Evolutionary conservation across 2,113 vertebrate species (phyloP), one percentile per base, ranked within the genome.

Genomic region (Pungitius pungitius): DNA sequence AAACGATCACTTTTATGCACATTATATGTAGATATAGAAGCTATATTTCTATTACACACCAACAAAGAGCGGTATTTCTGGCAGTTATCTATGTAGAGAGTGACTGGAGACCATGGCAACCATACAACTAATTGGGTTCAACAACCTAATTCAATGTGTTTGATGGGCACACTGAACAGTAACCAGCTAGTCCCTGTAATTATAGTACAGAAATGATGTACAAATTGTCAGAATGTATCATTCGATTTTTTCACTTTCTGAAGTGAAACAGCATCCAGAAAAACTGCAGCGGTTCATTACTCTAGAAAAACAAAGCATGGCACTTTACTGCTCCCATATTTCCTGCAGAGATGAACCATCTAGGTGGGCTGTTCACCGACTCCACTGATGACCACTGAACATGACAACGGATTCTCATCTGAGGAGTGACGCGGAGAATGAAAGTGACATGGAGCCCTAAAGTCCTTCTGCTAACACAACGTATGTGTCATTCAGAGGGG

Each of bases 401-500:
- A 84, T 79, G 77, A 89, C 81, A 81, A 75, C 37, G 79, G 72
- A 85, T 78, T 80, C 52, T 61, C 51, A 45, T 78, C 33, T 66
- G 63, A 84, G 45, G 52, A 45, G 47, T 35, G 35, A 57, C 40
- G 73, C 61, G 4, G 49, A 71, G 56, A 79, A 74, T 76, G 61
- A 87, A 83, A 78, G 84, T 76, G 84, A 83, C 80, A 78, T 82
- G 75, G 56, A 85, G 69, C 61, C 65, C 69, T 54, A 18, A 18
- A 83, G 74, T 77, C 43, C 77, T 69, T 26, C 60, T 80, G 54
- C 61, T 43, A 64, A 71, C 56, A 45, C 58, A 61, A 30, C 17
- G 63, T 17, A 55, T 73, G 60, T 84, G 75, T 76, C 78, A 81
- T 24, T 85, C 71, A 75, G 33, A 67, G 78, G 72, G 56, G 57